A percentile compares a stretch with the other conserved stretches of the same genome.
Evolutionary conservation across 1,140 invertebrate species (phyloP).

Genomic region (Zeugodacus cucurbitae): DNA sequence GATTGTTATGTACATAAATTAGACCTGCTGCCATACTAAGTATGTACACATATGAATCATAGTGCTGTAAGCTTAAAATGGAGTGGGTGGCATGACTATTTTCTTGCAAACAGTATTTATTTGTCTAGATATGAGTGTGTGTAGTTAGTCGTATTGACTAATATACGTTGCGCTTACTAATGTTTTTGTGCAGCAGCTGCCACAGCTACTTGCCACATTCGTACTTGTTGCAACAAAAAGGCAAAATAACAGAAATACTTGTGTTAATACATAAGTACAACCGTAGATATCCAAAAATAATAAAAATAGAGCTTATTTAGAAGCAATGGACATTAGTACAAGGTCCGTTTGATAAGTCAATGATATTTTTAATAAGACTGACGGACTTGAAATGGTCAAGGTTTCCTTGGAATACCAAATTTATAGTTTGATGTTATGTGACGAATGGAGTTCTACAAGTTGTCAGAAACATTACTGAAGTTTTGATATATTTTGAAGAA

Average conservation of each 20-base stretch:
- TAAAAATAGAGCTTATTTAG: too few relatives aligned
- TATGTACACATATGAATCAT: neutral
- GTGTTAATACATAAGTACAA: neutral
- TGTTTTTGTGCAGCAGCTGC: neutral
- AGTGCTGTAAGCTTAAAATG: neutral
- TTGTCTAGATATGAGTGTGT: neutral
- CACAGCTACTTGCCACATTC: neutral
- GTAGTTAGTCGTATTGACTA: neutral
- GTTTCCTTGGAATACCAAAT: too few relatives aligned
- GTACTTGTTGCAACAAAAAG: neutral
- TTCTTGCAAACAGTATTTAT: neutral
- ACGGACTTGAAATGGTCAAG: too few relatives aligned
- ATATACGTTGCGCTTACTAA: neutral
- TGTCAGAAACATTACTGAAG: too few relatives aligned
- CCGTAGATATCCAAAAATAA: neutral
- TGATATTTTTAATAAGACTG: too few relatives aligned
- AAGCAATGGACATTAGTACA: too few relatives aligned
- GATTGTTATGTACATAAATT: constrained; percentile 5
- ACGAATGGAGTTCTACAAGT: too few relatives aligned
- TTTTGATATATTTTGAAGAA: too few relatives aligned
- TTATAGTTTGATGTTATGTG: too few relatives aligned
- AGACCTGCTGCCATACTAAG: neutral
- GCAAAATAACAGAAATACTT: neutral
- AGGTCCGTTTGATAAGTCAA: neutral
- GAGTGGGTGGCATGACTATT: neutral